phyloP scores from a whole-genome alignment of 2,113 vertebrate genomes.

The Micronisus gabar region DNA sequence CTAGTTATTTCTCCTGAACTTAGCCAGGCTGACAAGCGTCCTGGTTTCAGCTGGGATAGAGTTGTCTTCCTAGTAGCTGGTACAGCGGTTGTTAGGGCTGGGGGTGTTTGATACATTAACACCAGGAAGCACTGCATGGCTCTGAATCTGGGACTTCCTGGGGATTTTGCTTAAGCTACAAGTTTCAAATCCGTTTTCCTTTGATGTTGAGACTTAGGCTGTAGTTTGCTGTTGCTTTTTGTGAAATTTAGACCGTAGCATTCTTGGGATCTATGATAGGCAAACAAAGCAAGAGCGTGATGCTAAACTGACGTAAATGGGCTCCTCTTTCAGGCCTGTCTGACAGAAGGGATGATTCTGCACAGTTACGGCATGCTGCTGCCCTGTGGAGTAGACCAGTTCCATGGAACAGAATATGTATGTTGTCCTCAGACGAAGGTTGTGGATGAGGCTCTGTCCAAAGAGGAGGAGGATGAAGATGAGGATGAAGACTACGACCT shows the following conservation, averaged over 20 bases:
- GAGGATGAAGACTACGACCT: slow-evolving; percentile 75
- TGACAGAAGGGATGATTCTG: slow-evolving; percentile 83
- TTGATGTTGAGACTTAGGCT: not conserved
- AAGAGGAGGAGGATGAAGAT: slow-evolving; percentile 79
- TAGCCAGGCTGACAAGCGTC: not conserved
- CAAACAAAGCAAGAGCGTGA: not conserved
- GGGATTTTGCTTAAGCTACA: not conserved
- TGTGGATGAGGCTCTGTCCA: slow-evolving; percentile 72
- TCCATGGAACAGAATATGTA: slow-evolving; percentile 92
- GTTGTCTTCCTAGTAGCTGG: too few species aligned
- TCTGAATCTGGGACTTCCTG: not conserved
- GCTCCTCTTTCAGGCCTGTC: slow-evolving; percentile 80
- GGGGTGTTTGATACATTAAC: rapidly evolving
- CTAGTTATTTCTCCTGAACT: not conserved
- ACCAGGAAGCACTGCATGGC: not conserved
- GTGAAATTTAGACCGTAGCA: rapidly evolving
- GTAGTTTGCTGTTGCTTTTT: not conserved
- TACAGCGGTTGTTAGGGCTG: rapidly evolving
- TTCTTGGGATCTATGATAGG: not conserved
- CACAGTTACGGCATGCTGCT: slow-evolving; percentile 95
- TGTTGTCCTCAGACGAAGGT: slow-evolving; percentile 86
- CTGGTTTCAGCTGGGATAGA: too few species aligned
- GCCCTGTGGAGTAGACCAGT: slow-evolving; percentile 91
- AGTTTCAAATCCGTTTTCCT: not conserved
- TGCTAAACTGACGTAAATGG: not conserved